Percentiles rank a stretch among this genome's conserved stretches.
These are phyloP conservation scores for Enchytraeus crypticus DNA, from an alignment of 2,888 invertebrate genomes.

Conservation along the genomic window DNA sequence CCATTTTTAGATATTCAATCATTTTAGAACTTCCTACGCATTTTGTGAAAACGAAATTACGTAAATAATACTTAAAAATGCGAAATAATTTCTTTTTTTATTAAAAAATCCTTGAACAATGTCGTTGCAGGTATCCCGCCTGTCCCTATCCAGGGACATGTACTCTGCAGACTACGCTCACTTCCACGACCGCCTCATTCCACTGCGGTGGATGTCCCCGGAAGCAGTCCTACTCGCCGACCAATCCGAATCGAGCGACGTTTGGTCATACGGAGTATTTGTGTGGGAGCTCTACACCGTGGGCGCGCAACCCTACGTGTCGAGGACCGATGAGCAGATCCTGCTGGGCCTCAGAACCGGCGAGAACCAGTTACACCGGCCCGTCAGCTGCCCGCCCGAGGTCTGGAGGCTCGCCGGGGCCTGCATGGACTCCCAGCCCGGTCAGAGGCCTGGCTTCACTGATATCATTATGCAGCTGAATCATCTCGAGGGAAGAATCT, in stretches of 20 bases:
- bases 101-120: too few species aligned
- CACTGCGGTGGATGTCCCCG: conserved; percentile 76
- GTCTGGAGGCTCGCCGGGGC: conserved; percentile 36
- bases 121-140: too few species aligned
- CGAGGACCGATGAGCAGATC: conserved; percentile 68
- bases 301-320: conserved; percentile 67
- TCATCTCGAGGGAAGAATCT: too few species aligned
- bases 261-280: conserved; percentile 79
- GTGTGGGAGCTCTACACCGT: conserved; percentile 80
- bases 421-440: conserved; percentile 44
- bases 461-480: conserved; percentile 35
- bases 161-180: conserved; percentile 83
- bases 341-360: conserved; percentile 18
- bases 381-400: conserved; percentile 39
- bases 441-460: conserved; percentile 47
- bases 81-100: too few species aligned
- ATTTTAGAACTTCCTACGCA: too few species aligned
- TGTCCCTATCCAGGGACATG: conserved; percentile 71
- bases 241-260: conserved; percentile 83
- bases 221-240: conserved; percentile 84
- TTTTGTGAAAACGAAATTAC: too few species aligned
- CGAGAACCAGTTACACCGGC: conserved; percentile 28
- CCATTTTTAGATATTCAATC: too few species aligned
- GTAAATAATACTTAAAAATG: too few species aligned
- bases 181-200: conserved; percentile 52